These are phyloP conservation scores for Periophthalmus modestus DNA, from an alignment of 2,113 vertebrate genomes.

Conservation along the genomic window DNA sequence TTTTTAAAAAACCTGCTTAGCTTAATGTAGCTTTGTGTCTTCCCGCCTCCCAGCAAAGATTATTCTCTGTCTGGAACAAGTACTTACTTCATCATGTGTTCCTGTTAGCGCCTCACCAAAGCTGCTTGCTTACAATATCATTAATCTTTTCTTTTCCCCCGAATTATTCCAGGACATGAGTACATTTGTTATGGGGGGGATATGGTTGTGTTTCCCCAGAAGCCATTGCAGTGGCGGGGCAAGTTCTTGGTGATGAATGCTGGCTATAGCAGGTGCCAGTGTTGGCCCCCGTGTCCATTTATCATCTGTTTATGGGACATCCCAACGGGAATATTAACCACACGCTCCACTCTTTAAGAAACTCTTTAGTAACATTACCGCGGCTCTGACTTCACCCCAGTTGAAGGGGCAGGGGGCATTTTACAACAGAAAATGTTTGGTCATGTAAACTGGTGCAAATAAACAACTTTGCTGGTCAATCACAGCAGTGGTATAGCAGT, in stretches of 20 bases:
- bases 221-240: slow-evolving; percentile 43
- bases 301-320: slow-evolving; percentile 54
- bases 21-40: slow-evolving; percentile 10
- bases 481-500: no score
- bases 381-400: slow-evolving; percentile 25
- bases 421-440: neutral
- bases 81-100: slow-evolving; percentile 34
- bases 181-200: slow-evolving; percentile 41
- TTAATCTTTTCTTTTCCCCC: slow-evolving; percentile 20
- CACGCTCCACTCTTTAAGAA: slow-evolving; percentile 38
- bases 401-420: slow-evolving; percentile 16
- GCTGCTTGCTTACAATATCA: slow-evolving; percentile 36
- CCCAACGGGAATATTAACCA: slow-evolving; percentile 52
- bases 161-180: slow-evolving; percentile 35
- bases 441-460: neutral
- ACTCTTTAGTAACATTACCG: slow-evolving; percentile 43
- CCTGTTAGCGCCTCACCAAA: slow-evolving; percentile 35
- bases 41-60: slow-evolving; percentile 17
- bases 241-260: slow-evolving; percentile 55
- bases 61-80: slow-evolving; percentile 32
- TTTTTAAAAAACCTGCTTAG: slow-evolving; percentile 36
- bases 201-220: slow-evolving; percentile 41
- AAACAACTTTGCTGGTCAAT: neutral
- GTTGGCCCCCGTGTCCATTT: slow-evolving; percentile 30
- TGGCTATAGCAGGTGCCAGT: slow-evolving; percentile 51